A percentile compares a stretch with the other conserved stretches of the same genome.
Evolutionary conservation across 1,140 invertebrate genomes (phyloP).

Genomic region (Oscheius sp.): DNA sequence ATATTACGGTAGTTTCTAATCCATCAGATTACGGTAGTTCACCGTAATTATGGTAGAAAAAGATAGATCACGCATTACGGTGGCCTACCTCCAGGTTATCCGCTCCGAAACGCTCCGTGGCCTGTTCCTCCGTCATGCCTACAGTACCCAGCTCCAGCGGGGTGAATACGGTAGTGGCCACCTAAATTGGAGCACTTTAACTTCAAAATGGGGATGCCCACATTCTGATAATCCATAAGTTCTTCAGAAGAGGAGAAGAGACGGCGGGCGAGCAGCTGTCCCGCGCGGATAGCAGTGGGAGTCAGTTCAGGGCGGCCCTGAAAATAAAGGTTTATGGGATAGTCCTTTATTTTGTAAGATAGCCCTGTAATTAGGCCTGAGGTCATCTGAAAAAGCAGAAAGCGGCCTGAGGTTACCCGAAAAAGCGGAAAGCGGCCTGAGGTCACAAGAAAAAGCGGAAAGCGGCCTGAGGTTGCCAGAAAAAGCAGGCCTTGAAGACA

Average conservation of each 20-base stretch:
- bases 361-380: too few species aligned
- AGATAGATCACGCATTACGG: too few species aligned
- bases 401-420: too few species aligned
- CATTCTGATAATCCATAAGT: constrained; percentile 3
- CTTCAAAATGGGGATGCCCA: background rate
- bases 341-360: background rate
- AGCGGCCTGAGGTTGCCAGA: too few species aligned
- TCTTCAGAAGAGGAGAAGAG: constrained; percentile 12
- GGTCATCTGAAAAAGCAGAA: too few species aligned
- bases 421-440: too few species aligned
- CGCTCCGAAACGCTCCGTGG: constrained; percentile 68
- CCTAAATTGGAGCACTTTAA: constrained; percentile 73
- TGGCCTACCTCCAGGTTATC: constrained; percentile 77
- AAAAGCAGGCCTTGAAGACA: too few species aligned
- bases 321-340: background rate
- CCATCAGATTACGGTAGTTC: background rate
- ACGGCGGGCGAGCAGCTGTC: constrained; percentile 5
- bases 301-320: constrained; percentile 15
- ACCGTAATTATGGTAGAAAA: background rate
- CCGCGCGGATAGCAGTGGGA: constrained; percentile 13
- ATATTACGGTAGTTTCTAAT: background rate
- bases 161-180: constrained; percentile 93
- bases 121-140: constrained; percentile 86
- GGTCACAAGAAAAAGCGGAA: too few species aligned
- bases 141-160: constrained; percentile 91